Conservation (phyloP, 1,140 invertebrate genomes). For the Probaryconus sp. region DNA sequence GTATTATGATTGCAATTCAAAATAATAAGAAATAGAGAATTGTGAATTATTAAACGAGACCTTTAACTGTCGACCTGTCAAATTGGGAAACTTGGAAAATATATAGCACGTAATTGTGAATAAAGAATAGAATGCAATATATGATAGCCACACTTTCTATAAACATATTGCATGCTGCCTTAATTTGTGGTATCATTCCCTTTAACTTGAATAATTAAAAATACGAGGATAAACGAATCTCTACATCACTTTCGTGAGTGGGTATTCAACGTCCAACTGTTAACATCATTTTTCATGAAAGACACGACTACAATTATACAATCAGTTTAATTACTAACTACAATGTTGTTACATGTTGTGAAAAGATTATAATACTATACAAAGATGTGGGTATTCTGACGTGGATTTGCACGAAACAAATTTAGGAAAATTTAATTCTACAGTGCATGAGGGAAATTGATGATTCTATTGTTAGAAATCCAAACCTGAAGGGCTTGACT, state of each 20-base stretch:
- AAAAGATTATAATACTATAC: constrained; percentile 2
- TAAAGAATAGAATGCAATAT: constrained; percentile 3
- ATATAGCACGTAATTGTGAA: too few relatives aligned
- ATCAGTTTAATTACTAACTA: constrained; percentile 51
- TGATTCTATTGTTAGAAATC: constrained; percentile 11
- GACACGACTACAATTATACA: constrained; percentile 45
- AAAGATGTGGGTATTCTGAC: not conserved
- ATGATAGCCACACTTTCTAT: not conserved
- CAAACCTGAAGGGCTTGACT: constrained; percentile 22
- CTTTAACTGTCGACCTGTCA: constrained; percentile 2
- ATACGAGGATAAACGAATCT: constrained; percentile 39
- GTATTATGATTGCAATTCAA: too few relatives aligned
- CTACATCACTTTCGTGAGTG: constrained; percentile 24
- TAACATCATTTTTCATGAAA: constrained; percentile 46
- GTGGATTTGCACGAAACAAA: constrained; percentile 33
- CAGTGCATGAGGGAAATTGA: constrained; percentile 31
- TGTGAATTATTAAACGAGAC: not conserved
- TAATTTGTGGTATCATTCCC: constrained; percentile 29
- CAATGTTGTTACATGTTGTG: constrained; percentile 22
- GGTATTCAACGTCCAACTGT: constrained; percentile 16
- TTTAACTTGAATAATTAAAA: constrained; percentile 44
- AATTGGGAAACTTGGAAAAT: not conserved
- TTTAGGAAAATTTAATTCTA: constrained; percentile 16
- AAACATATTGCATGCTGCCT: constrained; percentile 6
- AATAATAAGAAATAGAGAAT: too few relatives aligned